These are phyloP conservation scores for Druceiella hillmani DNA, from an alignment of 2,888 invertebrate genomes.

Conservation along the genomic window DNA sequence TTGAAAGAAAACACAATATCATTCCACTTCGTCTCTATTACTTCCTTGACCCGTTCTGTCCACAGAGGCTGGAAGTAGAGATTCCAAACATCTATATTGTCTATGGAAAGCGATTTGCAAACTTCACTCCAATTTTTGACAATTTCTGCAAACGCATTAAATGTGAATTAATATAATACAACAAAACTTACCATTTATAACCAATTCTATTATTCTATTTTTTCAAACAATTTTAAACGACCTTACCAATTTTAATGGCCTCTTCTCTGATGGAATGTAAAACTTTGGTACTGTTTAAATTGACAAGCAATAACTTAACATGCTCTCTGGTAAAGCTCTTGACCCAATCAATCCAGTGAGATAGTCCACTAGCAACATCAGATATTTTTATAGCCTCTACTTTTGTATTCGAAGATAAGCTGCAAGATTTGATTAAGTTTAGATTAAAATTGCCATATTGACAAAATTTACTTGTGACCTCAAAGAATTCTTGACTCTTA, in stretches of 20 bases:
- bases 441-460: no score
- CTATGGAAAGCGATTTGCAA: conserved; percentile 54
- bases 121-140: conserved; percentile 59
- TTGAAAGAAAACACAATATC: conserved; percentile 38
- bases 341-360: conserved; percentile 62
- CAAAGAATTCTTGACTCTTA: no score
- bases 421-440: no score
- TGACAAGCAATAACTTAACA: conserved; percentile 54
- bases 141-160: conserved; percentile 39
- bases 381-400: conserved; percentile 33
- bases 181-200: conserved; percentile 8
- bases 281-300: conserved; percentile 64
- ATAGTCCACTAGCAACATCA: conserved; percentile 40
- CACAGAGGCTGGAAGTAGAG: conserved; percentile 68
- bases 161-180: no score
- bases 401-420: conserved; percentile 36
- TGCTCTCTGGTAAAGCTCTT: conserved; percentile 52
- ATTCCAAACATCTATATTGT: conserved; percentile 60
- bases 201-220: conserved; percentile 4
- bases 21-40: conserved; percentile 48
- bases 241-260: conserved; percentile 55
- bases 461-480: no score
- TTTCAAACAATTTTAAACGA: conserved; percentile 10
- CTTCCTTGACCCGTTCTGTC: conserved; percentile 60
- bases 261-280: conserved; percentile 68